Evolutionary conservation across 1,140 invertebrate species (phyloP).

Genomic region (Diachasma alloeum): DNA sequence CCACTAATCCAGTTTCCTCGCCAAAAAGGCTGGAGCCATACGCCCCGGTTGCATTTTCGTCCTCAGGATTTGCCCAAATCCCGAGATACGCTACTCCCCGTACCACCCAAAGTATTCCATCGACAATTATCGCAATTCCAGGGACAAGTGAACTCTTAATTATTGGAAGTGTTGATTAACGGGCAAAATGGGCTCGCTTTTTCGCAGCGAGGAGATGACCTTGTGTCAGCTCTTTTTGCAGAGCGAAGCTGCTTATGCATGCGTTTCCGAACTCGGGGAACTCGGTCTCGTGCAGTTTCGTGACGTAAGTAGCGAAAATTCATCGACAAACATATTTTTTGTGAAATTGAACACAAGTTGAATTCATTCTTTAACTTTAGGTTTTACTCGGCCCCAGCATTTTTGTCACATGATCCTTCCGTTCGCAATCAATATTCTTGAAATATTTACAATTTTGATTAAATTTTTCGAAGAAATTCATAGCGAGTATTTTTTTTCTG

Average conservation of each 20-base stretch:
- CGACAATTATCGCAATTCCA: neutral
- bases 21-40: slow-evolving; percentile 19
- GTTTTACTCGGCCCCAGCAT: too few relatives aligned
- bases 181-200: slow-evolving; percentile 77
- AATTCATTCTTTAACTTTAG: too few relatives aligned
- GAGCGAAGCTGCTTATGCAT: slow-evolving; percentile 92
- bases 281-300: slow-evolving; percentile 92
- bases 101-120: neutral
- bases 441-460: too few relatives aligned
- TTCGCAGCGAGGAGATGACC: slow-evolving; percentile 91
- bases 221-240: slow-evolving; percentile 90
- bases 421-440: too few relatives aligned
- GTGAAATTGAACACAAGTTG: too few relatives aligned
- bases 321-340: too few relatives aligned
- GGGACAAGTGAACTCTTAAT: slow-evolving; percentile 14
- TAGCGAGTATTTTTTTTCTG: too few relatives aligned
- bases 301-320: slow-evolving; percentile 74
- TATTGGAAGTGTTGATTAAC: neutral
- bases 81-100: neutral
- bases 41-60: neutral
- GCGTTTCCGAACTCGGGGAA: slow-evolving; percentile 92
- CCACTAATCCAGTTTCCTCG: slow-evolving; percentile 20
- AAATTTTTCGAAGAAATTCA: too few relatives aligned
- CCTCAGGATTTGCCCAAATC: neutral
- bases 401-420: too few relatives aligned